Evolutionary conservation across 2,113 vertebrate species (phyloP).

Genomic region (Heptranchias perlo): DNA sequence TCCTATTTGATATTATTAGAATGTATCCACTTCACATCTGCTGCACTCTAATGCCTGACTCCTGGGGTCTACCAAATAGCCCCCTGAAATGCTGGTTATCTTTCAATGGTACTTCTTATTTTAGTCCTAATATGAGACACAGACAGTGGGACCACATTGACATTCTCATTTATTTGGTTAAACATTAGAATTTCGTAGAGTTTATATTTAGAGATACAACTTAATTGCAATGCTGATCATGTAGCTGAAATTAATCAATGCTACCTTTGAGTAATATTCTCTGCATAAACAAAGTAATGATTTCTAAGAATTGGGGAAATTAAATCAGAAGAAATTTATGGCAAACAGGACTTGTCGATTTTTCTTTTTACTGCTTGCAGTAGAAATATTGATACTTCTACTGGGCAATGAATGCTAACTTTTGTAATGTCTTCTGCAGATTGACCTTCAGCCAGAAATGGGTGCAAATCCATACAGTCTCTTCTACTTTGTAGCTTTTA

Average conservation of each 20-base stretch:
- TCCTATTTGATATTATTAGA: not conserved
- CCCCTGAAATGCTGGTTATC: not conserved
- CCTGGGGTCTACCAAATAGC: not conserved
- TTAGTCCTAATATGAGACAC: not conserved
- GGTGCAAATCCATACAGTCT: conserved; percentile 39
- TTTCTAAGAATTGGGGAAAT: not conserved
- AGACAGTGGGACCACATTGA: too few relatives aligned
- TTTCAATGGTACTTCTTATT: not conserved
- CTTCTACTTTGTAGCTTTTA: conserved; percentile 41
- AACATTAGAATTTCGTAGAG: not conserved
- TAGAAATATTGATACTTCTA: not conserved
- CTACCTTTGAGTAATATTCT: not conserved
- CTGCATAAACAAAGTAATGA: not conserved
- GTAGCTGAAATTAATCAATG: not conserved
- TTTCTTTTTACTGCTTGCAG: not conserved
- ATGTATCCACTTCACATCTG: not conserved
- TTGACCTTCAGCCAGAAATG: conserved; percentile 38
- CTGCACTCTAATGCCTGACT: not conserved
- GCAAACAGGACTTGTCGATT: not conserved
- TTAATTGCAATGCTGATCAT: not conserved
- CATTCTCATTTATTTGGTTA: not conserved
- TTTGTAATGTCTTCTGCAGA: conserved; percentile 30
- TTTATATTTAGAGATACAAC: not conserved
- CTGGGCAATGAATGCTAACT: not conserved
- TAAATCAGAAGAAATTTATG: not conserved